phyloP scores from a whole-genome alignment of 2,888 invertebrate species.

The Sphecodes monilicornis region DNA sequence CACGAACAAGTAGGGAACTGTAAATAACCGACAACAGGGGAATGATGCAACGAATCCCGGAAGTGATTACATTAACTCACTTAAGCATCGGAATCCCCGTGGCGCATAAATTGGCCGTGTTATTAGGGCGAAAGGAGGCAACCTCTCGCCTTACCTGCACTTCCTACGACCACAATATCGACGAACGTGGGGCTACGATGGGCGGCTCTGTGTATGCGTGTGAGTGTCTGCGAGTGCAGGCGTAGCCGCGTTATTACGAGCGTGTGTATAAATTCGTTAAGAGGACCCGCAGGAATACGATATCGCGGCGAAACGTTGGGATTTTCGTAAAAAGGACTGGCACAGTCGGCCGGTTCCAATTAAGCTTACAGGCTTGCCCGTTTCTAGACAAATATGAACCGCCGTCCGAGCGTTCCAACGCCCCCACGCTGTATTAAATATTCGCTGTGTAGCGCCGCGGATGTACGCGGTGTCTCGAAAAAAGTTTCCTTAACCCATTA shows the following conservation, averaged over 20 bases:
- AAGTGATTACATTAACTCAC: conserved; percentile 30
- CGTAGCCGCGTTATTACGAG: conserved; percentile 24
- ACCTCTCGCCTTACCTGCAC: conserved; percentile 14
- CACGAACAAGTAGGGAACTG: neutral
- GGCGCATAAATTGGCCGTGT: conserved; percentile 28
- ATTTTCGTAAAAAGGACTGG: conserved; percentile 59
- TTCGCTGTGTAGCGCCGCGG: conserved; percentile 57
- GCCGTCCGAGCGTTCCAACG: conserved; percentile 53
- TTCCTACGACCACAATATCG: neutral
- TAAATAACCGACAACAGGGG: conserved; percentile 32
- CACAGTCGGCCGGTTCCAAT: conserved; percentile 64
- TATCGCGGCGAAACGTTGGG: conserved; percentile 46
- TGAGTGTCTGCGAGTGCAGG: neutral
- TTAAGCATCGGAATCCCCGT: conserved; percentile 24
- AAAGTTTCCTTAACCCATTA: neutral
- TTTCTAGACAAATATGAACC: conserved; percentile 65
- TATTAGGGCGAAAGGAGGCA: conserved; percentile 14
- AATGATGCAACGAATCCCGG: conserved; percentile 16
- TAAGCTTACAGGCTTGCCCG: conserved; percentile 64
- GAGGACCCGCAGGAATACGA: conserved; percentile 51
- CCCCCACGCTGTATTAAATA: conserved; percentile 59
- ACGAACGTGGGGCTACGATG: neutral
- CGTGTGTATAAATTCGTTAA: conserved; percentile 54
- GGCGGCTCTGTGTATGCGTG: neutral
- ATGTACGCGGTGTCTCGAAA: conserved; percentile 26